phyloP scores from a whole-genome alignment of 2,797 vertebrate genomes.

The Phrynocephalus forsythii region DNA sequence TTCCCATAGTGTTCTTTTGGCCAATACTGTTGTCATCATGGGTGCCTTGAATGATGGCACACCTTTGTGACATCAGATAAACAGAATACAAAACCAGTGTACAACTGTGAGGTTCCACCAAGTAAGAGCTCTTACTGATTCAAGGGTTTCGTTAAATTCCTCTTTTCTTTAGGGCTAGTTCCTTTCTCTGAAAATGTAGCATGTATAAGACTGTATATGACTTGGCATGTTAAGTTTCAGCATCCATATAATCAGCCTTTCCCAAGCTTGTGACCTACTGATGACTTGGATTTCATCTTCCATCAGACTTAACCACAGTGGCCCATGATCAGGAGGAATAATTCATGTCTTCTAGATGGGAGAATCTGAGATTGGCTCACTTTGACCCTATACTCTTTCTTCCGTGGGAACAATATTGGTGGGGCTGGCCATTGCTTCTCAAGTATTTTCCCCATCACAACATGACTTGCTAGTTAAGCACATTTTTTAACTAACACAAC shows the following conservation, averaged over 20 bases:
- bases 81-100: slow-evolving; percentile 6
- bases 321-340: not conserved
- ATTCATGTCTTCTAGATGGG: not conserved
- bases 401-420: not conserved
- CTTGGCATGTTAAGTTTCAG: not conserved
- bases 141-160: not conserved
- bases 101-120: not conserved
- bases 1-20: not conserved
- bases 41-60: too few relatives aligned
- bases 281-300: not conserved
- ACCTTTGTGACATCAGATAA: slow-evolving; percentile 23
- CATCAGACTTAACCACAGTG: not conserved
- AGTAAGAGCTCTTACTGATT: not conserved
- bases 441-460: not conserved
- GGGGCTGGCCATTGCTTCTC: not conserved
- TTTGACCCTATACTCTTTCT: not conserved
- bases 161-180: not conserved
- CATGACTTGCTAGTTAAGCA: not conserved
- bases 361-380: not conserved
- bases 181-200: not conserved
- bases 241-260: not conserved
- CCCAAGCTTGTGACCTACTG: not conserved
- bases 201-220: not conserved
- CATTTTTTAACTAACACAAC: not conserved
- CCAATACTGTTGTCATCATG: too few relatives aligned